Conservation (phyloP, 2,113 vertebrate species). For the Poecilia latipinna region DNA sequence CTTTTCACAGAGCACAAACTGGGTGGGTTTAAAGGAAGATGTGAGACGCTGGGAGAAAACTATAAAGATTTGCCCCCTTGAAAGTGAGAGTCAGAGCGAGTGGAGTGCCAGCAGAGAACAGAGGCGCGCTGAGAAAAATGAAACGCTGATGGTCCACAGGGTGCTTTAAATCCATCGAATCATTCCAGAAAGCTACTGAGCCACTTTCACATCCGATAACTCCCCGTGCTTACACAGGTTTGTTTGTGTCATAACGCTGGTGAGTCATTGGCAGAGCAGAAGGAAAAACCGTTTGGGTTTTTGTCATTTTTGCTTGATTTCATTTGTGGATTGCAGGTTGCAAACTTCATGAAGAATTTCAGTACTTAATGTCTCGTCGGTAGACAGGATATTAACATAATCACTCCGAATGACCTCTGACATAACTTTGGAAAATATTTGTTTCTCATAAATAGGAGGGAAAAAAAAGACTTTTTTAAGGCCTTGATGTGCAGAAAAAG, state of each 20-base stretch:
- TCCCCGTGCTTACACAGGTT: not conserved
- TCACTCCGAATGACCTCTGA: not conserved
- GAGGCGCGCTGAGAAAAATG: not conserved
- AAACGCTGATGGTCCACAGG: conserved; percentile 2
- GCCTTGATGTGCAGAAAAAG: no score
- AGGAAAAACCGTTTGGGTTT: not conserved
- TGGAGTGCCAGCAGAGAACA: conserved; percentile 1
- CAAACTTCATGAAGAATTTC: not conserved
- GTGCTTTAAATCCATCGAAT: conserved; percentile 7
- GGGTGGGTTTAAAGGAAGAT: conserved; percentile 22
- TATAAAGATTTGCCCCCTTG: conserved; percentile 4
- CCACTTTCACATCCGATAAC: not conserved
- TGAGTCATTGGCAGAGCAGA: not conserved
- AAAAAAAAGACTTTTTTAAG: not conserved
- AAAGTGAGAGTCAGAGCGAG: not conserved
- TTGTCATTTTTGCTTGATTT: not conserved
- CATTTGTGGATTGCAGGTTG: not conserved
- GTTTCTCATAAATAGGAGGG: not conserved
- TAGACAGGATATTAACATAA: not conserved
- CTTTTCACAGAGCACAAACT: conserved; percentile 18
- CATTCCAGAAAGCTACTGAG: conserved; percentile 1
- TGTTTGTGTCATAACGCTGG: not conserved
- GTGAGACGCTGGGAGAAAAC: not conserved
- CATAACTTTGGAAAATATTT: not conserved
- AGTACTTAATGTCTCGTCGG: not conserved